Evolutionary conservation across 2,888 invertebrate species (phyloP).

Genomic region (Sinohyriopsis cumingii): DNA sequence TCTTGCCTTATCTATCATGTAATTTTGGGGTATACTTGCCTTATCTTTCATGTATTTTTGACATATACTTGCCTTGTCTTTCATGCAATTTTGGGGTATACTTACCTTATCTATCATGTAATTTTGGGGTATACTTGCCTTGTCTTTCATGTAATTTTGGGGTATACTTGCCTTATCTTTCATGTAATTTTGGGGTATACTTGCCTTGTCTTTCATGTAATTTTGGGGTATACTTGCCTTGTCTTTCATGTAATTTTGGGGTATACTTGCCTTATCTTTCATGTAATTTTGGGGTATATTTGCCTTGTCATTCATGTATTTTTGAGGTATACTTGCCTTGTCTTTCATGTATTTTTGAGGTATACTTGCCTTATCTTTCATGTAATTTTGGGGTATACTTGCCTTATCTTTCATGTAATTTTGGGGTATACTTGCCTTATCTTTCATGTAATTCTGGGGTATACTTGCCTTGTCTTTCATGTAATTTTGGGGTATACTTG

Average conservation of each 20-base stretch:
- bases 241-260: background rate
- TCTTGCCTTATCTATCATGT: constrained; percentile 79
- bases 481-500: too few relatives aligned
- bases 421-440: too few relatives aligned
- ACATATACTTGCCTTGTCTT: constrained; percentile 77
- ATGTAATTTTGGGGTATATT: background rate
- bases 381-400: constrained; percentile 1
- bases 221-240: too few relatives aligned
- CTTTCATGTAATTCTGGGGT: background rate
- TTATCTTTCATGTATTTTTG: background rate
- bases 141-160: constrained; percentile 78
- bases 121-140: constrained; percentile 66
- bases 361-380: background rate
- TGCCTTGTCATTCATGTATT: background rate
- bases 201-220: constrained; percentile 79
- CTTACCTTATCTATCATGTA: background rate
- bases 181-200: background rate
- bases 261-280: constrained; percentile 78
- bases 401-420: constrained; percentile 79
- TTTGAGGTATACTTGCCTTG: constrained; percentile 70
- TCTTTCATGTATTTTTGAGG: constrained; percentile 78
- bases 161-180: too few relatives aligned
- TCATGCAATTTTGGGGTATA: background rate
- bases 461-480: constrained; percentile 79
- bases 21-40: too few relatives aligned